Evolutionary conservation across 1,140 invertebrate species (phyloP), one percentile per base, ranked within the genome.

Genomic region (Melitaea cinxia): DNA sequence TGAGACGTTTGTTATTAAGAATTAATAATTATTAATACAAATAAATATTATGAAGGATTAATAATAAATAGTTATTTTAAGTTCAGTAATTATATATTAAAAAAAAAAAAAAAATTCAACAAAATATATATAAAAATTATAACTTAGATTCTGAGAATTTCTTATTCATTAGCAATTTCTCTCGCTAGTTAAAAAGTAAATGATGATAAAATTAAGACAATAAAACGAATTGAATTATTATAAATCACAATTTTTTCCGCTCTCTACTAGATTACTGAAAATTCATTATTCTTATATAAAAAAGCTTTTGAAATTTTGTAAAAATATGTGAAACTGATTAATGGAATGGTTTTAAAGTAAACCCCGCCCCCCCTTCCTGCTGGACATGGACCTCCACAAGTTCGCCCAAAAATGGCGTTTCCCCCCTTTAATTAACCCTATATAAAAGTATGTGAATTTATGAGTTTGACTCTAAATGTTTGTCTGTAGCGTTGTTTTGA

Each of bases 191-290:
- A 39, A 56, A 39, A 15, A 1, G 1, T 24, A 37, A 2, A 12
- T 42, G 15, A 45, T 45, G 17, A 57, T 57, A 42, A 57, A 24
- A 28, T 57, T 42, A 57, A 37, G 54, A 57, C 54, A 57, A 57
- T 57, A 57, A 57, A 45, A 24, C 45, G 54, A 57, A 57, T 57
- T 57, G 54, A 57, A n/a, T 57, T 39, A 39, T 39, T 17, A 23
- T 47, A 23, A 47, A 21, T 23, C 39, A 7, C 17, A 45, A n/a
- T 19, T 45, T n/a, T 42, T 21, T 23, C 21, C 42, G 30, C 19
- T 23, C 42, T 47, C 42, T 12, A 1, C 21, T 24, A 47, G 42
- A 23, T 45, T 23, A 21, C 42, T 17, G 37, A 17, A 23, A 23
- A 23, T 47, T 23, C 6, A 47, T 23, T 47, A 21, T 21, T 47